Conservation (phyloP, 2,888 invertebrate species). For the Nomada fucata region DNA sequence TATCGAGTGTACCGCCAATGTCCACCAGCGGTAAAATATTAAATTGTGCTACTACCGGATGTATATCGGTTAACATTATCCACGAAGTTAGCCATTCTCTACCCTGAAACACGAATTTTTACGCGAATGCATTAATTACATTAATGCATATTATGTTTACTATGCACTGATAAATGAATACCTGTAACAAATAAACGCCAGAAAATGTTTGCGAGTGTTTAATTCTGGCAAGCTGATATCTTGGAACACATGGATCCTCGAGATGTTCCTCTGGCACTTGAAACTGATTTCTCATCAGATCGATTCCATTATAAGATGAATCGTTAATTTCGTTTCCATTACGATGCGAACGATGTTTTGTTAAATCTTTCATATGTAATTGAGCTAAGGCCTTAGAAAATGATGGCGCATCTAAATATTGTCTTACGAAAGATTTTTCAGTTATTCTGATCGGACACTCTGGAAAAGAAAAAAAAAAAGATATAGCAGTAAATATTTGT, state of each 20-base stretch:
- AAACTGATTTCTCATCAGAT: conserved; percentile 65
- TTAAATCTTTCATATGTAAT: conserved; percentile 61
- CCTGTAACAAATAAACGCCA: conserved; percentile 84
- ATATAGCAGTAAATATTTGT: conserved; percentile 5
- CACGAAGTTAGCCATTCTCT: conserved; percentile 84
- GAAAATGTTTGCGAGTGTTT: conserved; percentile 84
- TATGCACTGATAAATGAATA: conserved; percentile 59
- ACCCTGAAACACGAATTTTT: conserved; percentile 77
- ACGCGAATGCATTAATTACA: neutral
- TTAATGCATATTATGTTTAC: conserved; percentile 14
- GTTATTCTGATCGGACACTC: conserved; percentile 79
- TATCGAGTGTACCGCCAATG: conserved; percentile 84
- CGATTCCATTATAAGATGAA: conserved; percentile 49
- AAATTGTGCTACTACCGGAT: conserved; percentile 82
- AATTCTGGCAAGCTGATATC: conserved; percentile 83
- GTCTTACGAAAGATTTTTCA: conserved; percentile 71
- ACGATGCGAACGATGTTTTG: conserved; percentile 54
- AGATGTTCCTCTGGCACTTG: conserved; percentile 54
- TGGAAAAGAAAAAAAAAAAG: conserved; percentile 54
- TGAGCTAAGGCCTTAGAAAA: conserved; percentile 61
- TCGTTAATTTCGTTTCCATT: conserved; percentile 49
- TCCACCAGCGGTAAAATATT: conserved; percentile 84
- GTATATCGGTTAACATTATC: conserved; percentile 82
- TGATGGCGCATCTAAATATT: conserved; percentile 65
- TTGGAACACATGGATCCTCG: conserved; percentile 80